Conservation (phyloP, 2,888 invertebrate species). For the Cosmia pyralina region DNA sequence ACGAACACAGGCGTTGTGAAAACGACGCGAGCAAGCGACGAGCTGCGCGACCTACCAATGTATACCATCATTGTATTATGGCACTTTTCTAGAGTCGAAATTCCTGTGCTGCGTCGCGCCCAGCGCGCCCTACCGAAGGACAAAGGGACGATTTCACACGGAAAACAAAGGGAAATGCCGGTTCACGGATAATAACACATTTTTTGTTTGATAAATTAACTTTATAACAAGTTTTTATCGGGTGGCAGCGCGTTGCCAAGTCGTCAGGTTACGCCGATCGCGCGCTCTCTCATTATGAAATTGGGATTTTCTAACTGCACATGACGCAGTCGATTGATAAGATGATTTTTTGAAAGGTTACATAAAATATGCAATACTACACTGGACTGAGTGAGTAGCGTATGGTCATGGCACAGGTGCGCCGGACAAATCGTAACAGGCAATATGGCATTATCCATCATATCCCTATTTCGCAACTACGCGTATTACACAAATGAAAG, state of each 20-base stretch:
- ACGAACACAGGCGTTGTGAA: conserved; percentile 81
- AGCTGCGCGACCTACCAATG: conserved; percentile 83
- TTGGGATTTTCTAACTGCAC: conserved; percentile 76
- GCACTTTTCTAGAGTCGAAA: conserved; percentile 89
- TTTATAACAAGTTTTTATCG: conserved; percentile 77
- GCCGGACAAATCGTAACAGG: conserved; percentile 61
- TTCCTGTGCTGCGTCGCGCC: conserved; percentile 86
- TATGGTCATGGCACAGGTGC: conserved; percentile 75
- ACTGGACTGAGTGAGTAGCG: conserved; percentile 66
- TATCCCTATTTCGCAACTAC: conserved; percentile 56
- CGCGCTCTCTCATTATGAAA: conserved; percentile 83
- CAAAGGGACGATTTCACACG: conserved; percentile 87
- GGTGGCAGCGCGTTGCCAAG: conserved; percentile 83
- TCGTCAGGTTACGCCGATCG: conserved; percentile 78
- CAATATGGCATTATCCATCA: conserved; percentile 73
- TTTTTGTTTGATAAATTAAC: conserved; percentile 76
- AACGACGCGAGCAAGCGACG: conserved; percentile 86
- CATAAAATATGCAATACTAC: conserved; percentile 62
- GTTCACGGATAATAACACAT: conserved; percentile 78
- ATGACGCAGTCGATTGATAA: conserved; percentile 74
- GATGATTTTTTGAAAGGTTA: conserved; percentile 69
- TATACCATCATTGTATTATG: conserved; percentile 85
- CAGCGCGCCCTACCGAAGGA: conserved; percentile 86
- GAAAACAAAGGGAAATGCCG: conserved; percentile 89
- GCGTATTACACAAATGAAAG: conserved; percentile 69